phyloP scores from a whole-genome alignment of 2,113 vertebrate species.

The Sigmodon hispidus region DNA sequence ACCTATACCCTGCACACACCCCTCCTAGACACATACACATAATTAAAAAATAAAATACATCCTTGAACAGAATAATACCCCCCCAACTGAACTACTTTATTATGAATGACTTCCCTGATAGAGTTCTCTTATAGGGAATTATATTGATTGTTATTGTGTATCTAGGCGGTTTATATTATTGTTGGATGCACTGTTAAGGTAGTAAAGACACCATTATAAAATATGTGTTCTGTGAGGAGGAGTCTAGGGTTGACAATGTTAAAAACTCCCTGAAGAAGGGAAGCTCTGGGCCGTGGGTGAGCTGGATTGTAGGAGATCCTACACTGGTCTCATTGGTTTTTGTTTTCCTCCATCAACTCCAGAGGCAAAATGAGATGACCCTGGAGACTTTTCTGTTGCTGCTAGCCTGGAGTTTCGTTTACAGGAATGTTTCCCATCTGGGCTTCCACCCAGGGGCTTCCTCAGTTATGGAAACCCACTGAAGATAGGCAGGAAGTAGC shows the following conservation, averaged over 20 bases:
- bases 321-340: neutral
- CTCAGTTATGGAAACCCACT: neutral
- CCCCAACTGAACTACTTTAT: slow-evolving; percentile 39
- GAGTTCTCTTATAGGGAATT: slow-evolving; percentile 24
- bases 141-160: slow-evolving; percentile 56
- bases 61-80: neutral
- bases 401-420: neutral
- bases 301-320: fast-evolving
- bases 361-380: neutral
- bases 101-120: slow-evolving; percentile 34
- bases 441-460: neutral
- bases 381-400: neutral
- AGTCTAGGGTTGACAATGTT: too few species aligned
- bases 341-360: neutral
- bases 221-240: slow-evolving; percentile 1
- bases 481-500: neutral
- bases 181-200: slow-evolving; percentile 26
- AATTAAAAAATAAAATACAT: neutral
- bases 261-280: neutral
- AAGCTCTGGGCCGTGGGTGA: neutral
- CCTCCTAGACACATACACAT: too few species aligned
- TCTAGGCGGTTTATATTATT: slow-evolving; percentile 51
- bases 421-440: neutral
- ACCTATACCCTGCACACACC: neutral
- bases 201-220: slow-evolving; percentile 32